Base-by-base conservation (phyloP, 2,888 invertebrate genomes). In the Pyrrhosoma nymphula region DNA sequence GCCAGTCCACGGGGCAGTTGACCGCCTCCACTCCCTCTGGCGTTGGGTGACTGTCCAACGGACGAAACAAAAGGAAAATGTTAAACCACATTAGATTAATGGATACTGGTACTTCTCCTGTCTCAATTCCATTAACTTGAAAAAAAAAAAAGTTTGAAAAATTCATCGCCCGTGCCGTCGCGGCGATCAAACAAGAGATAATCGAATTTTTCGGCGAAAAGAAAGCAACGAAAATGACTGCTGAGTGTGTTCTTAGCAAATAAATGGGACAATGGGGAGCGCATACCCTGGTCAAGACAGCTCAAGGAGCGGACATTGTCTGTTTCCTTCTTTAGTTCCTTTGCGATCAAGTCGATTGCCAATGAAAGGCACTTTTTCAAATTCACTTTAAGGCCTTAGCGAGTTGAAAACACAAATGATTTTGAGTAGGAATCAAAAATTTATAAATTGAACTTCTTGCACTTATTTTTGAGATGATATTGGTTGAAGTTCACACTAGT, bases 1-100 rank as follows among this genome's bases (percentile, higher is more conserved):
- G 95, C 95, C 95, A 95, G 20, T 88, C 88, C 88, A 88, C 56
- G 30, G 63, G 55, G 26, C 88, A 56, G 35, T 88, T 82, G 39
- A 88, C 60, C 8, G 56, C 95, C 20, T 35, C 35, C 30, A 55
- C n/a, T 47, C 47, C 47, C 14, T 88, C 23, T n/a, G 95, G 95
- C 3, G 95, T 95, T 26, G 95, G 95, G 39, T 95, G 95, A 69
- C 93, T 93, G 69, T 0, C 39, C 47, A 69, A 26, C 14, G n/a
- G 39, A 39, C 26, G 56, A 90, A 12, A 69, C 14, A 14, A 82
- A 35, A 6, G n/a, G 82, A 35, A 82, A 82, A 35, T 35, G n/a
- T 0, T 12, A n/a, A n/a, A n/a, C 12, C n/a, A 12, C 82, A 30
- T 35, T 82, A 82, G 35, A 23, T 35, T 82, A 4, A 82, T 82